Percentiles rank a stretch among this genome's conserved stretches.
These are phyloP conservation scores for Diploptera punctata DNA, from an alignment of 2,888 invertebrate genomes.

Conservation along the genomic window DNA sequence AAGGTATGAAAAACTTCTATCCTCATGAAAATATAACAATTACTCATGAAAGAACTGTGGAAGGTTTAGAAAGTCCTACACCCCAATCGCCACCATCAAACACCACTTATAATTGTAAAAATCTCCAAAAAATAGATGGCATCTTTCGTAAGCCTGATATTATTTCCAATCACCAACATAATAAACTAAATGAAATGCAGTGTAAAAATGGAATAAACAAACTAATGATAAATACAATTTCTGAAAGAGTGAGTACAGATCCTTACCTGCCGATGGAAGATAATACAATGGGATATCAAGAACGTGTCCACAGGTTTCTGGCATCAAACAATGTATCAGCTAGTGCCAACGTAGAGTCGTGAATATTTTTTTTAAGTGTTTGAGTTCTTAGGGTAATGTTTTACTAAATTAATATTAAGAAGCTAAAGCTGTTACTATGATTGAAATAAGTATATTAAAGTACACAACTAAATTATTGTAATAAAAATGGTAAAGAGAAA, in stretches of 20 bases:
- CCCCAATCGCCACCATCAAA: constrained; percentile 4
- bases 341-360: background rate
- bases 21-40: constrained; percentile 58
- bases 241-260: constrained; percentile 19
- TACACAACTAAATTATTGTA: no score
- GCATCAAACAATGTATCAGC: constrained; percentile 42
- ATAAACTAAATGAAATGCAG: background rate
- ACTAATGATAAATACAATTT: constrained; percentile 4
- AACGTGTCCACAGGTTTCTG: constrained; percentile 56
- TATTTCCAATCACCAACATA: constrained; percentile 31
- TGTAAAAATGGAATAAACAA: constrained; percentile 7
- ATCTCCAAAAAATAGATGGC: background rate
- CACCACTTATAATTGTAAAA: background rate
- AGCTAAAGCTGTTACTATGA: no score
- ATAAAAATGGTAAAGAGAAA: no score
- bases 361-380: no score
- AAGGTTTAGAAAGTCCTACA: background rate
- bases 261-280: constrained; percentile 52
- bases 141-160: constrained; percentile 36
- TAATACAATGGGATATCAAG: constrained; percentile 56
- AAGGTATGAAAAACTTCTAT: constrained; percentile 60
- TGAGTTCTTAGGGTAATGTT: no score
- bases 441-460: no score
- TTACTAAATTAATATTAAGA: no score
- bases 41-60: constrained; percentile 2